Percentiles rank a stretch among this genome's conserved stretches.
Evolutionary conservation across 2,113 vertebrate genomes (phyloP).

Genomic region (Paracanthobrama guichenoti): DNA sequence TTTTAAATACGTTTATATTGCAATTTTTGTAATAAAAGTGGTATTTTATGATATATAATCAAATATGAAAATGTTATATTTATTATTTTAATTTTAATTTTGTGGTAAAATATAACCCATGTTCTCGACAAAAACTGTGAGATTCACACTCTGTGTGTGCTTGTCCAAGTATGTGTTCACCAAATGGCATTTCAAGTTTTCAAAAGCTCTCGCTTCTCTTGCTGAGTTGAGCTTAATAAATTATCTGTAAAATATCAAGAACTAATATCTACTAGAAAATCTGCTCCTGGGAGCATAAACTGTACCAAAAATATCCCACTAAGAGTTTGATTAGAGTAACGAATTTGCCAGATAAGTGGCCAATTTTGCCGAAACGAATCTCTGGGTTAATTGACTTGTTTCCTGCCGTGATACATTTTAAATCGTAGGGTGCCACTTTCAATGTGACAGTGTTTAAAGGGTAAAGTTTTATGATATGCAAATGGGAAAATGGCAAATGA

Average conservation of each 20-base stretch:
- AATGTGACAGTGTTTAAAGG: slow-evolving; percentile 23
- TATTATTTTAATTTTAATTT: neutral
- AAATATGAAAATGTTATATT: neutral
- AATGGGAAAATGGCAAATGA: neutral
- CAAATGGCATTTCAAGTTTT: neutral
- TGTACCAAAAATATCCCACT: slow-evolving; percentile 18
- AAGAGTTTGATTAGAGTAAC: slow-evolving; percentile 42
- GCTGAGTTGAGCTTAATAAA: slow-evolving; percentile 36
- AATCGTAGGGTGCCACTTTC: slow-evolving; percentile 36
- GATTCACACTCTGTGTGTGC: neutral
- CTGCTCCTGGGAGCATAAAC: slow-evolving; percentile 28
- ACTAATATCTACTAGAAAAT: slow-evolving; percentile 30
- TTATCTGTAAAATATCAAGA: slow-evolving; percentile 17
- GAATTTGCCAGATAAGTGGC: slow-evolving; percentile 45
- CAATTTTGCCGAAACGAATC: slow-evolving; percentile 44
- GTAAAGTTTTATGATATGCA: slow-evolving; percentile 10
- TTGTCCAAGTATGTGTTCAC: neutral
- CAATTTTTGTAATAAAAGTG: neutral
- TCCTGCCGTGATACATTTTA: slow-evolving; percentile 12
- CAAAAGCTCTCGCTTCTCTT: neutral
- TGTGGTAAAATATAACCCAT: neutral
- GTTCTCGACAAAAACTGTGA: neutral
- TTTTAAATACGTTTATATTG: neutral
- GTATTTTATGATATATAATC: neutral
- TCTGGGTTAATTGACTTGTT: slow-evolving; percentile 39